phyloP scores from a whole-genome alignment of 2,797 vertebrate genomes.

The Sebastes cheni region DNA sequence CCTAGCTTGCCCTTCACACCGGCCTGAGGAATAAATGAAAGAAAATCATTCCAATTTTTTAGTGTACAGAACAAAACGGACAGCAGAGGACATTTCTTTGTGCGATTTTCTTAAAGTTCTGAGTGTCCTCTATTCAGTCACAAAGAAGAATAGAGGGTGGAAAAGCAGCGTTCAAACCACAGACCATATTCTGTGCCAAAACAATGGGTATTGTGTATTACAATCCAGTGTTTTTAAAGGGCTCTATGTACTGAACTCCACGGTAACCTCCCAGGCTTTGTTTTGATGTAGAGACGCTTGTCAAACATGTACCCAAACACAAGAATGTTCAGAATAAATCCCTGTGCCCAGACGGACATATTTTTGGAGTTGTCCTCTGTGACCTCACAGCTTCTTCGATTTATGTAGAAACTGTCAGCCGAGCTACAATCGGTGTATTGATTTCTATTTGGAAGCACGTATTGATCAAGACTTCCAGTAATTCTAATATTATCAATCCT shows the following conservation, averaged over 20 bases:
- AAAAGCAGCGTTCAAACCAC: not conserved
- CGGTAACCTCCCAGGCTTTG: conserved; percentile 7
- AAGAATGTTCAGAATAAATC: conserved; percentile 5
- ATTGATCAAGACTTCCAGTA: not conserved
- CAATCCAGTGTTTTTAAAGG: conserved; percentile 2
- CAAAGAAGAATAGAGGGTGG: conserved; percentile 11
- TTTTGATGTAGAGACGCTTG: conserved; percentile 11
- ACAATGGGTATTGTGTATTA: conserved; percentile 11
- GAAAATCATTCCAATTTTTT: not conserved
- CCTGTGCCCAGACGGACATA: not conserved
- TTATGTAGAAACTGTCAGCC: not conserved
- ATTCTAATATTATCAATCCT: not conserved
- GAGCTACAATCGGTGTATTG: not conserved
- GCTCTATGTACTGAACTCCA: not conserved
- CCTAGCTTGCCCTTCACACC: conserved; percentile 97
- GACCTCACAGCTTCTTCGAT: not conserved
- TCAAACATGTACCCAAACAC: conserved; percentile 2
- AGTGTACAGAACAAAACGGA: not conserved
- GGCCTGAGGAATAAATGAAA: conserved; percentile 81
- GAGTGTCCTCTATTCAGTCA: not conserved
- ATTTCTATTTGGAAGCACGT: not conserved
- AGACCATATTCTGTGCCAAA: not conserved
- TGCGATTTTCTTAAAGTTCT: not conserved
- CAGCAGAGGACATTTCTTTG: not conserved
- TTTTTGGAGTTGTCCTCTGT: not conserved